Conservation (phyloP, 2,888 invertebrate species). For the Zeuzera pyrina region DNA sequence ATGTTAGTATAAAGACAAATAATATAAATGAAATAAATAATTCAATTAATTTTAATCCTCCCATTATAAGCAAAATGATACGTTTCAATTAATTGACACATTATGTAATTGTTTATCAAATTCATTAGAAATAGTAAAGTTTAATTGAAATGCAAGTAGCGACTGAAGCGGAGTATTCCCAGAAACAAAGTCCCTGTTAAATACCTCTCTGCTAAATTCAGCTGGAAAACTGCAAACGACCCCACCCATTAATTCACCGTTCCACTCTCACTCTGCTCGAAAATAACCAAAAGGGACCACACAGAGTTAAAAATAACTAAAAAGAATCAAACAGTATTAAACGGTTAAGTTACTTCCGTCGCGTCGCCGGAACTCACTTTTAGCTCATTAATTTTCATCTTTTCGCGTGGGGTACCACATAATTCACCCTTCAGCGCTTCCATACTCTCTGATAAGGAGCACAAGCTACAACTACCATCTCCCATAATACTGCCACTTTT, state of each 20-base stretch:
- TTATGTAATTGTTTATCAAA: too few species aligned
- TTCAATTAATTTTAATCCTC: too few species aligned
- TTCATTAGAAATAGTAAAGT: too few species aligned
- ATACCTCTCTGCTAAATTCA: slow-evolving; percentile 16
- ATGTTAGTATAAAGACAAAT: too few species aligned
- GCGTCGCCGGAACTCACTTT: slow-evolving; percentile 24
- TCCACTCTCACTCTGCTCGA: slow-evolving; percentile 21
- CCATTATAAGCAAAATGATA: too few species aligned
- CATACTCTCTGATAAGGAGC: slow-evolving; percentile 65
- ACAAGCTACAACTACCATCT: slow-evolving; percentile 41
- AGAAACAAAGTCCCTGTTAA: slow-evolving; percentile 12
- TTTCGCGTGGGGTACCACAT: slow-evolving; percentile 56
- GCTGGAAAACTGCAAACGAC: slow-evolving; percentile 31
- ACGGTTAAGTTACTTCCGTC: slow-evolving; percentile 23
- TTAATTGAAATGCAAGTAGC: too few species aligned
- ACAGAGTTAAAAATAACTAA: too few species aligned
- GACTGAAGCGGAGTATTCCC: slow-evolving; percentile 4
- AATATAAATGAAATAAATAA: too few species aligned
- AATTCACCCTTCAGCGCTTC: slow-evolving; percentile 67
- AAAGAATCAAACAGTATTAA: slow-evolving; percentile 47
- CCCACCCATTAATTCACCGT: slow-evolving; percentile 35
- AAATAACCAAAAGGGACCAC: slow-evolving; percentile 28
- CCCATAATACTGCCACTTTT: slow-evolving; percentile 33
- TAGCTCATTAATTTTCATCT: slow-evolving; percentile 73
- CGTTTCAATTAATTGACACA: too few species aligned